Evolutionary conservation across 2,797 vertebrate genomes (phyloP).

Genomic region (Novumbra hubbsi): DNA sequence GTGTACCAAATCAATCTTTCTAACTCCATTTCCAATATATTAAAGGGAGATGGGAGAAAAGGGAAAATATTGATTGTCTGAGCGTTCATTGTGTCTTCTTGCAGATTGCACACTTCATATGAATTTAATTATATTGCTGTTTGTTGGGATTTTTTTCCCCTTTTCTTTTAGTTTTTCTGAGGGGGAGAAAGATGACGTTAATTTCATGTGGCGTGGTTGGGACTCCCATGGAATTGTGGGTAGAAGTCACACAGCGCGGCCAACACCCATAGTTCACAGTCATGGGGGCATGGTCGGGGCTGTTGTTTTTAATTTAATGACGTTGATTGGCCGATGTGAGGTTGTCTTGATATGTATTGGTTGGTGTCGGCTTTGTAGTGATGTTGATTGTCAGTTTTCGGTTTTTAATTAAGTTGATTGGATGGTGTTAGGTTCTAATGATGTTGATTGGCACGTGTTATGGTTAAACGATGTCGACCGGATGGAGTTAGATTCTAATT

Average conservation of each 20-base stretch:
- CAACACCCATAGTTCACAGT: neutral
- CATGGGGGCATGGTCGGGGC: constrained; percentile 1
- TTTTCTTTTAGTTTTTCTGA: constrained; percentile 46
- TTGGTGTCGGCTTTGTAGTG: neutral
- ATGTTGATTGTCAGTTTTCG: neutral
- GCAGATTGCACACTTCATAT: constrained; percentile 74
- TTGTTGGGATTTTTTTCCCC: constrained; percentile 56
- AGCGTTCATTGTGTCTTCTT: constrained; percentile 71
- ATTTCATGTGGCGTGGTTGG: constrained; percentile 62
- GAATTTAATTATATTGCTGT: constrained; percentile 68
- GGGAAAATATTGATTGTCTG: constrained; percentile 75
- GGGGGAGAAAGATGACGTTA: constrained; percentile 58
- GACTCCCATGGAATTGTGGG: constrained; percentile 20
- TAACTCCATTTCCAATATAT: constrained; percentile 83
- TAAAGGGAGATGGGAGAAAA: constrained; percentile 66
- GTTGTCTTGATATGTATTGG: neutral
- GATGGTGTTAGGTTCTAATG: neutral
- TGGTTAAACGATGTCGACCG: neutral
- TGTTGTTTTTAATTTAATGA: neutral
- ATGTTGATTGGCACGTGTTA: neutral
- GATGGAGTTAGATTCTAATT: neutral
- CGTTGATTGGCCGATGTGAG: neutral
- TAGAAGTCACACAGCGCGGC: neutral
- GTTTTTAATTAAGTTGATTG: neutral
- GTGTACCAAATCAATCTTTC: constrained; percentile 78